These are phyloP conservation scores for Paramuricea clavata DNA, from an alignment of 92 coral and sea anemone genomes.

Conservation along the genomic window DNA sequence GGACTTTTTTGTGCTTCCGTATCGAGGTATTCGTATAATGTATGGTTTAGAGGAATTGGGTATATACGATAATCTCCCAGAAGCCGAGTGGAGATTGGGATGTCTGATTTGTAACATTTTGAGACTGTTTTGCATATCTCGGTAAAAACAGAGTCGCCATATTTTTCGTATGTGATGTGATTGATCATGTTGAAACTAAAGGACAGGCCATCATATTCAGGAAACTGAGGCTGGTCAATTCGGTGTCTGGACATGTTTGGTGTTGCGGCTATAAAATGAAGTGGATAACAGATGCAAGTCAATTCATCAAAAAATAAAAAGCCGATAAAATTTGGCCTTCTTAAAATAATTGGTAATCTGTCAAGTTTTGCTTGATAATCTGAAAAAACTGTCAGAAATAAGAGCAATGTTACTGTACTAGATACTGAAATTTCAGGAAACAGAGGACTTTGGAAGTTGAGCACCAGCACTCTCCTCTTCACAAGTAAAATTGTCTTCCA, in stretches of 20 bases:
- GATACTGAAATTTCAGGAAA: too few species aligned
- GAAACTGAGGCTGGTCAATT: background rate
- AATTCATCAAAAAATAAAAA: too few species aligned
- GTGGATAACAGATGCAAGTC: background rate
- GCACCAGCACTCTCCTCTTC: too few species aligned
- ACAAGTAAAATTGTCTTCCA: too few species aligned
- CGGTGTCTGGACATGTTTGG: background rate
- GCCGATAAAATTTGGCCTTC: background rate
- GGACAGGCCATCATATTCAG: background rate
- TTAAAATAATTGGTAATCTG: too few species aligned
- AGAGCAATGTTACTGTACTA: too few species aligned
- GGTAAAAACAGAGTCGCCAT: constrained; percentile 28
- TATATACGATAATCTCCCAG: background rate
- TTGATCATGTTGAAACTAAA: constrained; percentile 26
- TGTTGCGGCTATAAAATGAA: too few species aligned
- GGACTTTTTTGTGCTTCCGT: background rate
- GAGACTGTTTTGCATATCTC: constrained; percentile 35
- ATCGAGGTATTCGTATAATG: constrained; percentile 10
- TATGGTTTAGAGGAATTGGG: background rate
- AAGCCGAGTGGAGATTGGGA: constrained; percentile 31
- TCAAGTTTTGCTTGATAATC: too few species aligned
- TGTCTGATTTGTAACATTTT: background rate
- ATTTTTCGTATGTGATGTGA: background rate
- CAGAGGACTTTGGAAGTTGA: too few species aligned
- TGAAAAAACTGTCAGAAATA: too few species aligned